Evolutionary conservation across 2,113 vertebrate species (phyloP), one percentile per base, ranked within the genome.

Genomic region (Phylloscopus whistleri): DNA sequence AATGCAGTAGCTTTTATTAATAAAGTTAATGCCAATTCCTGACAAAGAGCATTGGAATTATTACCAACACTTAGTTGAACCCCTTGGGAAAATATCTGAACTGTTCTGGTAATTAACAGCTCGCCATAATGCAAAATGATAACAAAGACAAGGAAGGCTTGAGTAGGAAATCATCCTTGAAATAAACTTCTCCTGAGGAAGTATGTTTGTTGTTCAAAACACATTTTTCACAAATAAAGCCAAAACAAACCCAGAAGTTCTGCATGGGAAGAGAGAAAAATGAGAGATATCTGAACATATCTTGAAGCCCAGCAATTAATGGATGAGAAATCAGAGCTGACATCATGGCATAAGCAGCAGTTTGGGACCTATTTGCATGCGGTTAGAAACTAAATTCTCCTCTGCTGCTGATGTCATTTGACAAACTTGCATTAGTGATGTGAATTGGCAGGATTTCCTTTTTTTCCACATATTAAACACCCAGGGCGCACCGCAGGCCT

Each of bases 371-470:
- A 94, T 97, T 95, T 95, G 95, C 90, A 96, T 96, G 95, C 87
- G 96, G 96, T 96, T 96, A 96, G 88, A 86, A 88, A 92, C 79
- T 51, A 91, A 97, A 86, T 96, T 95, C 94, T 94, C 82, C 62
- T 96, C 87, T 86, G 91, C 85, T 94, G 94, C 92, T 98, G 97
- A 95, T 97, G 96, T 97, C 94, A 98, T 93, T 90, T 90, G 93
- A 97, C 93, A 97, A 85, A 95, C 90, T 96, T 28, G 82, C 75
- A 93, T 89, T 91, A 91, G 90, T 52, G 97, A 96, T 94, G 93
- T 79, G 77, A 72, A 95, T 49, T 97, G 96, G 97, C 95, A 97
- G 93, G 80, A 90, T 73, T 94, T 96, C 90, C 63, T 8, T 87
- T 97, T 95, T 95, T 93, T 89, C 87, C 93, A 94, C 93, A 96